Conservation (phyloP, 2,113 vertebrate species). For the Syngnathus typhle region DNA sequence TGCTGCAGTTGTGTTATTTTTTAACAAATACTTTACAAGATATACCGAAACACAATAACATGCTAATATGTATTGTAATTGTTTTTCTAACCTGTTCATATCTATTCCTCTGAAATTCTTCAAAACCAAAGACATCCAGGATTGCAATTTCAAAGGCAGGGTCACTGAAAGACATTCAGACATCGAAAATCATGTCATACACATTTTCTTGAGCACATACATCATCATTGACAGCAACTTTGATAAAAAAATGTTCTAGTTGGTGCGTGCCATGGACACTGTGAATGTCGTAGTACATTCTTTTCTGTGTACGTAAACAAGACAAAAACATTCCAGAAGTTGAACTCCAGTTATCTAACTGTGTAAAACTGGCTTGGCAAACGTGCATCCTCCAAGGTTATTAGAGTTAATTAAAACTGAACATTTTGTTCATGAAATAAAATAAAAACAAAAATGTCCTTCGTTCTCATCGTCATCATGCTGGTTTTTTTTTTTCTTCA, state of each 20-base stretch:
- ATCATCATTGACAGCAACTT: not conserved
- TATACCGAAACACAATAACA: not conserved
- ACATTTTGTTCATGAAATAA: too few relatives aligned
- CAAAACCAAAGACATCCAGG: conserved; percentile 92
- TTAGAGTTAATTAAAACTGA: too few relatives aligned
- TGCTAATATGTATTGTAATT: not conserved
- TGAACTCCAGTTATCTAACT: conserved; percentile 28
- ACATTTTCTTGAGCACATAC: not conserved
- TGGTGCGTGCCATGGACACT: not conserved
- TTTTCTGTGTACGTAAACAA: conserved; percentile 28
- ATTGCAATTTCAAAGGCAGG: conserved; percentile 81
- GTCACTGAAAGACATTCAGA: conserved; percentile 61
- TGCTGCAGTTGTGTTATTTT: too few relatives aligned
- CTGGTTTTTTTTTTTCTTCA: too few relatives aligned
- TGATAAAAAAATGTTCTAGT: not conserved
- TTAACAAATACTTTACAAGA: not conserved
- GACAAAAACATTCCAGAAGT: conserved; percentile 52
- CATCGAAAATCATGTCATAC: not conserved
- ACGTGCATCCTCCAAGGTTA: too few relatives aligned
- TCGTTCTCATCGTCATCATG: too few relatives aligned
- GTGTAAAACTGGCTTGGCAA: not conserved
- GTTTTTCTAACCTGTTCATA: conserved; percentile 82
- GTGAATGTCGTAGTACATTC: conserved; percentile 18
- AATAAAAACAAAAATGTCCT: too few relatives aligned
- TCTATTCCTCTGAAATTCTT: conserved; percentile 86